A percentile compares a stretch with the other conserved stretches of the same genome.
Conservation (phyloP, 2,113 vertebrate genomes). For the Oceanites oceanicus region DNA sequence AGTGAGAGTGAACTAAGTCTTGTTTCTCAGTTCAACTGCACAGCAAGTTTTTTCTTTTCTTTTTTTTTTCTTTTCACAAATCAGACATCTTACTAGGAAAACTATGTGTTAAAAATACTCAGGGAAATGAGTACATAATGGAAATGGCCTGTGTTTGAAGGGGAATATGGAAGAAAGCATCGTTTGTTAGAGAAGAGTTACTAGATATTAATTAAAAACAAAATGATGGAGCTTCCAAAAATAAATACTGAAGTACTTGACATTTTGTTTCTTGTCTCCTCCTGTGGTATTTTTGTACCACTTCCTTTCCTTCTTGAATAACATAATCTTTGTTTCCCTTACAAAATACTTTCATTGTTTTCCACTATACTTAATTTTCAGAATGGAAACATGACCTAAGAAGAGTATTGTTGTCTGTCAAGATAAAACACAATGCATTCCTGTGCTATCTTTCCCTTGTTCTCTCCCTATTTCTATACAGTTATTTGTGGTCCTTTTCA, state of each 20-base stretch:
- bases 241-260: not conserved
- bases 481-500: constrained; percentile 55
- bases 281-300: constrained; percentile 17
- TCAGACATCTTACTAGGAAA: not conserved
- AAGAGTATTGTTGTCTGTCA: constrained; percentile 64
- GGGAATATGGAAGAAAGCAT: not conserved
- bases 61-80: not conserved
- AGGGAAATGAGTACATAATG: not conserved
- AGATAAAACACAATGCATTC: constrained; percentile 64
- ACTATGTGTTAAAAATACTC: not conserved
- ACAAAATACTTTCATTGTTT: constrained; percentile 61
- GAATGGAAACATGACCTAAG: constrained; percentile 69
- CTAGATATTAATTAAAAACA: not conserved
- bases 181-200: not conserved
- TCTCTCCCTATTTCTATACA: constrained; percentile 30
- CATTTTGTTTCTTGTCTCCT: constrained; percentile 27
- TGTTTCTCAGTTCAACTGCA: not conserved
- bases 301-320: constrained; percentile 45
- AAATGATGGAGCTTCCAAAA: not conserved
- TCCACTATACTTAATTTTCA: constrained; percentile 37
- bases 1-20: not conserved
- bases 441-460: constrained; percentile 57
- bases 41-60: not conserved
- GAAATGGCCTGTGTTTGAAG: not conserved
- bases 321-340: constrained; percentile 54